These are phyloP conservation scores for Beris chalybata DNA, from an alignment of 2,888 invertebrate genomes.

Conservation along the genomic window DNA sequence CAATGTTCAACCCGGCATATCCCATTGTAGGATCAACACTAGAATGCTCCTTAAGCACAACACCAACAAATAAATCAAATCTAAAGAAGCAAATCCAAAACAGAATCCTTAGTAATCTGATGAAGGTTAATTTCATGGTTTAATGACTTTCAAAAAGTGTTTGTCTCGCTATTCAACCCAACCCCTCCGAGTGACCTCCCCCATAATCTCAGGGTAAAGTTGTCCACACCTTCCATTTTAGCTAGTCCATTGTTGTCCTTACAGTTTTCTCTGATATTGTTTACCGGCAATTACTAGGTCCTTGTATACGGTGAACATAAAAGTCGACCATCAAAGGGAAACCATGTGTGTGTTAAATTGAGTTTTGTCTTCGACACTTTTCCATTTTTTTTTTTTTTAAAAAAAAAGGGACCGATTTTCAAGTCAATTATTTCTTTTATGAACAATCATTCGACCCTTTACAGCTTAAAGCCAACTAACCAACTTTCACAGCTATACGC, in stretches of 20 bases:
- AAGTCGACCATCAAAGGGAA: not conserved
- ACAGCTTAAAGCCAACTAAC: too few species aligned
- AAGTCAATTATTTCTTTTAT: too few species aligned
- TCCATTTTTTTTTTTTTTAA: too few species aligned
- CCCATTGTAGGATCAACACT: constrained; percentile 4
- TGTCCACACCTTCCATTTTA: too few species aligned
- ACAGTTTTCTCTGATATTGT: not conserved
- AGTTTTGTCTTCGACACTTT: not conserved
- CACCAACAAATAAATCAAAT: too few species aligned
- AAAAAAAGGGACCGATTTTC: too few species aligned
- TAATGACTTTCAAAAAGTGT: constrained; percentile 20
- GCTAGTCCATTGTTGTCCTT: not conserved
- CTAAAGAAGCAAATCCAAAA: constrained; percentile 19
- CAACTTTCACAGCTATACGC: too few species aligned
- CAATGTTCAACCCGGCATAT: not conserved
- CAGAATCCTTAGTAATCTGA: constrained; percentile 28
- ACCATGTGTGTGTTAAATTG: constrained; percentile 12
- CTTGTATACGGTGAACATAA: not conserved
- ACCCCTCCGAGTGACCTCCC: too few species aligned
- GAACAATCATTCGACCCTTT: too few species aligned
- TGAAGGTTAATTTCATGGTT: constrained; percentile 35
- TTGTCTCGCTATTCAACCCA: not conserved
- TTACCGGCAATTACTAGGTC: constrained; percentile 16
- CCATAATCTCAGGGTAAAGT: too few species aligned
- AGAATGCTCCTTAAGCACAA: too few species aligned